phyloP scores from a whole-genome alignment of 2,888 invertebrate species.

The Meandrusa payeni region DNA sequence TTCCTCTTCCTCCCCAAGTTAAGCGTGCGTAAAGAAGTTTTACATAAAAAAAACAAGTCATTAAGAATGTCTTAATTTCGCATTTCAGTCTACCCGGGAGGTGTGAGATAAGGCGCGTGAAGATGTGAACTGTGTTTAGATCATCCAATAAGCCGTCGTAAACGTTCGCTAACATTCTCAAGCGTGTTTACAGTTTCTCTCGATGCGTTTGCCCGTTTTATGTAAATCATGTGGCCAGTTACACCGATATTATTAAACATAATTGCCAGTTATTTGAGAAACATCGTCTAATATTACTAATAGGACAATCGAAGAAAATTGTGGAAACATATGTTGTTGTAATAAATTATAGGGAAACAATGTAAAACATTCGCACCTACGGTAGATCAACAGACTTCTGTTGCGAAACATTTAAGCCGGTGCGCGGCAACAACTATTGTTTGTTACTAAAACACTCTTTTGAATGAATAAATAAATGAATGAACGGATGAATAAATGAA shows the following conservation, averaged over 20 bases:
- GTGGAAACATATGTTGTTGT: slow-evolving; percentile 42
- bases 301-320: slow-evolving; percentile 47
- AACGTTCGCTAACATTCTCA: slow-evolving; percentile 28
- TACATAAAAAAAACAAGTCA: too few species aligned
- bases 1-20: too few species aligned
- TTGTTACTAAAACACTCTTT: too few species aligned
- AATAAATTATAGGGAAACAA: slow-evolving; percentile 39
- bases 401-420: slow-evolving; percentile 13
- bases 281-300: slow-evolving; percentile 57
- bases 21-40: too few species aligned
- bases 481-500: too few species aligned
- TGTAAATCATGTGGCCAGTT: slow-evolving; percentile 48
- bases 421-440: too few species aligned
- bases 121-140: slow-evolving; percentile 17
- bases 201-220: slow-evolving; percentile 50
- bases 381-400: slow-evolving; percentile 18
- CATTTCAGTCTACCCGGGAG: too few species aligned
- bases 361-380: slow-evolving; percentile 44
- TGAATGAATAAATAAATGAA: too few species aligned
- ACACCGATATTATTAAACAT: slow-evolving; percentile 64
- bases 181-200: slow-evolving; percentile 33
- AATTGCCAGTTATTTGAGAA: slow-evolving; percentile 57
- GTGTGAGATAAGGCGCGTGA: too few species aligned
- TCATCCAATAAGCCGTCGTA: slow-evolving; percentile 13
- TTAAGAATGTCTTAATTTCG: too few species aligned